phyloP scores from a whole-genome alignment of 1,140 invertebrate genomes.

The Drosophila jambulina region DNA sequence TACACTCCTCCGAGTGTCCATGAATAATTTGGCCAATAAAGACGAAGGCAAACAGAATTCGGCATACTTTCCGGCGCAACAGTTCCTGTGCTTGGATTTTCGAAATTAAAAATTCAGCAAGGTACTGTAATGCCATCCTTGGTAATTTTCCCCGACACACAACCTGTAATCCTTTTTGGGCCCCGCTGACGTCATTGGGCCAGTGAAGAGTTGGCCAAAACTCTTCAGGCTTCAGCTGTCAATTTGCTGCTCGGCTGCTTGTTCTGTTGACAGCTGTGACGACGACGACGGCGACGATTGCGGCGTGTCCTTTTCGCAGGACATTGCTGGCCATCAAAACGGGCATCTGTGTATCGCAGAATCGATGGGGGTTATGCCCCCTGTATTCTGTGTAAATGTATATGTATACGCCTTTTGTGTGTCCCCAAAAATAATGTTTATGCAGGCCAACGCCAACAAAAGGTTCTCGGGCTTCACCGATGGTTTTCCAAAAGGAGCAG shows the following conservation, averaged over 20 bases:
- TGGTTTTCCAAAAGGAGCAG: constrained; percentile 1
- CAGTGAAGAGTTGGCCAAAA: constrained; percentile 11
- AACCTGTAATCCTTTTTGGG: constrained; percentile 19
- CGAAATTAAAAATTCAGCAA: constrained; percentile 29
- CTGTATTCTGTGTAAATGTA: neutral
- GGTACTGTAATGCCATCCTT: neutral
- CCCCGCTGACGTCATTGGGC: constrained; percentile 52
- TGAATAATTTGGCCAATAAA: constrained; percentile 75
- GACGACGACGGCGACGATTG: constrained; percentile 36
- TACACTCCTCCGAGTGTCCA: constrained; percentile 60
- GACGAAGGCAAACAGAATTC: constrained; percentile 5
- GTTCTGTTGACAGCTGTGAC: constrained; percentile 53
- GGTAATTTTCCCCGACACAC: neutral
- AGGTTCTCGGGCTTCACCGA: constrained; percentile 20
- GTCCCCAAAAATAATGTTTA: constrained; percentile 62
- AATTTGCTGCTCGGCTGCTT: constrained; percentile 34
- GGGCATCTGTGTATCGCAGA: constrained; percentile 26
- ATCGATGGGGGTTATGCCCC: constrained; percentile 17
- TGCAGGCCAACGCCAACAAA: constrained; percentile 43
- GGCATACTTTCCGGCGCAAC: constrained; percentile 52
- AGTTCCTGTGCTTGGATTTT: constrained; percentile 34
- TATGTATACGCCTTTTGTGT: constrained; percentile 43
- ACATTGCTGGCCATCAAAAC: constrained; percentile 37
- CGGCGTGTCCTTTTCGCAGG: constrained; percentile 47
- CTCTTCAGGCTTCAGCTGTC: constrained; percentile 40